Evolutionary conservation across 1,140 invertebrate species (phyloP).

Genomic region (Drosophila pruinosa): DNA sequence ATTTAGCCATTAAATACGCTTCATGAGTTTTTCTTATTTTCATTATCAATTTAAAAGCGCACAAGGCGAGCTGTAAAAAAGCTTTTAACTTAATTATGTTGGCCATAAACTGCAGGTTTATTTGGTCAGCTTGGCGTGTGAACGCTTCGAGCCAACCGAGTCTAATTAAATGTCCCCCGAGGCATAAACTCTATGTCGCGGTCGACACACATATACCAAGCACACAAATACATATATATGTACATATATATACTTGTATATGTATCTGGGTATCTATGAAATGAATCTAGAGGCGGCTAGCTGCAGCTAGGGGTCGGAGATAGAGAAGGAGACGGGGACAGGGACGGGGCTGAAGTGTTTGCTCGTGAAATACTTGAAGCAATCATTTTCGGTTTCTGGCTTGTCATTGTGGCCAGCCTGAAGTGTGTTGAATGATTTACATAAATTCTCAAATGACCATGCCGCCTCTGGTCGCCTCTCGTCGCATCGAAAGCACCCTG

Average conservation of each 20-base stretch:
- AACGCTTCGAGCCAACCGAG: slow-evolving; percentile 44
- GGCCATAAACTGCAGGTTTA: slow-evolving; percentile 79
- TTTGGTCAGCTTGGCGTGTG: slow-evolving; percentile 67
- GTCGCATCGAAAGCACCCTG: slow-evolving; percentile 48
- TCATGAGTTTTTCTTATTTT: slow-evolving; percentile 75
- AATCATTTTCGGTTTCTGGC: slow-evolving; percentile 67
- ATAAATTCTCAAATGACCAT: slow-evolving; percentile 73
- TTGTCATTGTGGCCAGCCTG: slow-evolving; percentile 71
- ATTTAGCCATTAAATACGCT: slow-evolving; percentile 80
- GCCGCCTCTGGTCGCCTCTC: neutral
- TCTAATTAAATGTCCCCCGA: slow-evolving; percentile 76
- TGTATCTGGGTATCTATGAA: slow-evolving; percentile 19
- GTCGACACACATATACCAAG: slow-evolving; percentile 8
- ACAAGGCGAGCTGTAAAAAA: slow-evolving; percentile 66
- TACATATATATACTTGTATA: slow-evolving; percentile 27
- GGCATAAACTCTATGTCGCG: slow-evolving; percentile 52
- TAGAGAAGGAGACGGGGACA: neutral
- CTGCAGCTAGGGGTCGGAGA: neutral
- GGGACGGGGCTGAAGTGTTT: slow-evolving; percentile 62
- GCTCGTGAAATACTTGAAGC: slow-evolving; percentile 75
- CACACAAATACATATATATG: slow-evolving; percentile 12
- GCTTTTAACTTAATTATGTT: slow-evolving; percentile 82
- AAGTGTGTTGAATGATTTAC: slow-evolving; percentile 76
- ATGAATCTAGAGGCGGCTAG: slow-evolving; percentile 13
- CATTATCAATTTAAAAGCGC: slow-evolving; percentile 76